Evolutionary conservation across 1,140 invertebrate species (phyloP).

Genomic region (Sitophilus oryzae): DNA sequence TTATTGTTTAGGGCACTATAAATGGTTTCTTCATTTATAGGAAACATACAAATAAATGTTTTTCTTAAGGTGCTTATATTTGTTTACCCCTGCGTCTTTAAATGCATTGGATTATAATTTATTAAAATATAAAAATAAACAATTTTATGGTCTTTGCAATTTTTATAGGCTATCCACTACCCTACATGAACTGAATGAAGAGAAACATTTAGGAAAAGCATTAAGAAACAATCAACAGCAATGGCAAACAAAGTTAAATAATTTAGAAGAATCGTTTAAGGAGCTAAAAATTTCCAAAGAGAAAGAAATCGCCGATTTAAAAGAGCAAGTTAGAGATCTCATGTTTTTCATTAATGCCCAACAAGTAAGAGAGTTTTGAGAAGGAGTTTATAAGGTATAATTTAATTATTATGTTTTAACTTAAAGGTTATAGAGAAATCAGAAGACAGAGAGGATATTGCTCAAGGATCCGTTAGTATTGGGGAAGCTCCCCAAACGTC

Average conservation of each 20-base stretch:
- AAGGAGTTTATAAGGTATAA: no score
- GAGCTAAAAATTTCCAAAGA: conserved; percentile 55
- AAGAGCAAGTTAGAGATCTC: conserved; percentile 89
- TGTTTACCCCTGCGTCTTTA: no score
- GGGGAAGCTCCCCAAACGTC: conserved; percentile 36
- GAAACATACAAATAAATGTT: no score
- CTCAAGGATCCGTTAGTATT: conserved; percentile 63
- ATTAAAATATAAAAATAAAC: no score
- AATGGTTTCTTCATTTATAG: no score
- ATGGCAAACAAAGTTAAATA: conserved; percentile 65
- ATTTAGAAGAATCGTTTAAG: conserved; percentile 58
- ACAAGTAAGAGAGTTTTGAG: conserved; percentile 44
- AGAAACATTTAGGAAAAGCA: conserved; percentile 69
- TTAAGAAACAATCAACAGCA: conserved; percentile 70
- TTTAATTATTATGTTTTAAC: conserved; percentile 12
- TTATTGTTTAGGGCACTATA: no score
- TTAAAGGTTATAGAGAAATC: conserved; percentile 51
- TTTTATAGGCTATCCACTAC: conserved; percentile 48
- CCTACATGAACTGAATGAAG: conserved; percentile 67
- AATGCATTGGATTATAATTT: no score
- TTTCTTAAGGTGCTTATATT: no score
- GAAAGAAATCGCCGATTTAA: conserved; percentile 71
- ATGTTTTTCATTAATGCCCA: conserved; percentile 95
- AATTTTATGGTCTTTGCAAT: no score
- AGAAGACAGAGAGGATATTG: conserved; percentile 60